Percentiles rank a stretch among this genome's conserved stretches.
phyloP scores from a whole-genome alignment of 2,797 vertebrate genomes.

The Enteromius anoplus region DNA sequence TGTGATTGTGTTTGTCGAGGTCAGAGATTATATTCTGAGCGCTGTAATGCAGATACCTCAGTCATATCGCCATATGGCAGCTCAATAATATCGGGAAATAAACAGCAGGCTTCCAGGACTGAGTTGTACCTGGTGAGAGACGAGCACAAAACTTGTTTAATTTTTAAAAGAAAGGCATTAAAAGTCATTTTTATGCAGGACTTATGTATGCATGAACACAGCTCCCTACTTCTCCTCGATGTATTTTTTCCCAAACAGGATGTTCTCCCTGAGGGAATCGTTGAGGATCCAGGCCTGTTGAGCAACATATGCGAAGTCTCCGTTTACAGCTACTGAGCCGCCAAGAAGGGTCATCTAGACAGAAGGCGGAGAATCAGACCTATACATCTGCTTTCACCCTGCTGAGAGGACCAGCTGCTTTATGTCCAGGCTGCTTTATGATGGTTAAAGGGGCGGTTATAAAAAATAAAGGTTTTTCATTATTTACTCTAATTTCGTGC shows the following conservation, averaged over 20 bases:
- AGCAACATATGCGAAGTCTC: conserved; percentile 79
- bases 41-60: conserved; percentile 73
- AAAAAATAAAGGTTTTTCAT: conserved; percentile 1
- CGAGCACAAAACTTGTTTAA: conserved; percentile 26
- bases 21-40: conserved; percentile 13
- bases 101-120: conserved; percentile 82
- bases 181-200: conserved; percentile 7
- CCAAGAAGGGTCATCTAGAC: conserved; percentile 83
- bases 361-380: conserved; percentile 19
- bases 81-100: conserved; percentile 77
- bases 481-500: conserved; percentile 5
- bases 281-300: conserved; percentile 88
- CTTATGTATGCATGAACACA: neutral
- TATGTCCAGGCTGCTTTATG: conserved; percentile 1
- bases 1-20: conserved; percentile 1
- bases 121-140: conserved; percentile 72
- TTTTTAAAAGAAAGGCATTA: neutral
- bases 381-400: conserved; percentile 14
- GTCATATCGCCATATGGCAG: conserved; percentile 84
- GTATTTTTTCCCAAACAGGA: conserved; percentile 80
- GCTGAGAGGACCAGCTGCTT: conserved; percentile 24
- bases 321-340: conserved; percentile 76
- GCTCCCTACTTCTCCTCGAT: conserved; percentile 75
- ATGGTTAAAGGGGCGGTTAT: neutral
- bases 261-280: conserved; percentile 82